These are phyloP conservation scores for Phytoseiulus persimilis DNA, from an alignment of 2,888 invertebrate genomes.

Conservation along the genomic window DNA sequence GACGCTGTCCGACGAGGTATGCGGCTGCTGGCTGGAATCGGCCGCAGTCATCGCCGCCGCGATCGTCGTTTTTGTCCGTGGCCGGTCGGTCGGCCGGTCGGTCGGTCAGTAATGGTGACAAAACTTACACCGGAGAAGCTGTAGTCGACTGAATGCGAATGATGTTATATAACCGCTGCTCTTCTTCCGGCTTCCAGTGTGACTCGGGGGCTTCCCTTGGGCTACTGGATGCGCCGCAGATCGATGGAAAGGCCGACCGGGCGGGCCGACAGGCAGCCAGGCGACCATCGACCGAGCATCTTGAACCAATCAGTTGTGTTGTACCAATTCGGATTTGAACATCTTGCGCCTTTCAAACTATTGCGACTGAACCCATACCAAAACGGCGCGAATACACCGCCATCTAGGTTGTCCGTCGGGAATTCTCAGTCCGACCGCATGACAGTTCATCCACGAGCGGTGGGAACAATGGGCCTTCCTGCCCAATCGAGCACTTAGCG, in stretches of 20 bases:
- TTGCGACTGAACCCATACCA: neutral
- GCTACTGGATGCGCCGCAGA: neutral
- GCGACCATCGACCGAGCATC: neutral
- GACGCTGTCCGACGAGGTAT: neutral
- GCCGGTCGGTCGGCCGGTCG: neutral
- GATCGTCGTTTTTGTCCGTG: neutral
- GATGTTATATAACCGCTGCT: neutral
- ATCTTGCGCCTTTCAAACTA: neutral
- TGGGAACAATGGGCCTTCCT: neutral
- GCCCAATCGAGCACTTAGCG: neutral
- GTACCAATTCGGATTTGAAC: neutral
- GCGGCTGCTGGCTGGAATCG: neutral
- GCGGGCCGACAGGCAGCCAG: neutral
- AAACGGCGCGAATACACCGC: neutral
- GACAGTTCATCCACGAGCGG: neutral
- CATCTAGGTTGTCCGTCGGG: neutral
- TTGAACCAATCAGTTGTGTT: constrained; percentile 5
- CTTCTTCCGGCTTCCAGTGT: constrained; percentile 5
- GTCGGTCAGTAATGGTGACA: neutral
- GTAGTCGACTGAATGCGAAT: constrained; percentile 5
- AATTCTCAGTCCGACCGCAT: neutral
- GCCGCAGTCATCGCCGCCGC: neutral
- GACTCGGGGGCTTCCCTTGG: neutral
- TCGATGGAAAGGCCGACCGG: neutral
- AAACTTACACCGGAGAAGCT: neutral